Conservation (phyloP, 2,797 vertebrate species). For the Pseudopleuronectes americanus region DNA sequence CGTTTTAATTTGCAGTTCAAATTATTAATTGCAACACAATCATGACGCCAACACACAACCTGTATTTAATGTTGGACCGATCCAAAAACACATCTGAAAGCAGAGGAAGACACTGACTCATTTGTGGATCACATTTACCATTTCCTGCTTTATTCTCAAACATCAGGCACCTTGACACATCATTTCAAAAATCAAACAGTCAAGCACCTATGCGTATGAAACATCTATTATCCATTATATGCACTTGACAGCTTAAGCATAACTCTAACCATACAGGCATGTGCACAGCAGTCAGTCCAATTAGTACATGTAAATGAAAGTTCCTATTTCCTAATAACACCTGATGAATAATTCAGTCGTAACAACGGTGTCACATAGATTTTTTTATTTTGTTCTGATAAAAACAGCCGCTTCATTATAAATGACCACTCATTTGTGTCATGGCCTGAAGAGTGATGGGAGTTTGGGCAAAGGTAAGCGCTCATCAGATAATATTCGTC, state of each 20-base stretch:
- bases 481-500: conserved; percentile 16
- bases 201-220: conserved; percentile 34
- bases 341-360: conserved; percentile 73
- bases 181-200: conserved; percentile 31
- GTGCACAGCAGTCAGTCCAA: conserved; percentile 64
- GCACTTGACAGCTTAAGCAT: conserved; percentile 69
- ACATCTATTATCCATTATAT: conserved; percentile 50
- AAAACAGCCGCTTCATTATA: conserved; percentile 73
- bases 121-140: conserved; percentile 1
- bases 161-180: conserved; percentile 26
- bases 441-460: conserved; percentile 63
- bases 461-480: conserved; percentile 59
- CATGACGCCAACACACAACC: too few relatives aligned
- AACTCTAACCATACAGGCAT: conserved; percentile 58
- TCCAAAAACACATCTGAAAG: background rate
- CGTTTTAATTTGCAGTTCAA: too few relatives aligned
- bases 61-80: too few relatives aligned
- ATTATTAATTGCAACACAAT: too few relatives aligned
- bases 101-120: background rate
- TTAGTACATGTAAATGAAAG: conserved; percentile 77
- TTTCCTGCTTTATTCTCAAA: conserved; percentile 26
- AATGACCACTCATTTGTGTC: conserved; percentile 74
- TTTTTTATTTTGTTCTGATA: conserved; percentile 53
- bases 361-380: conserved; percentile 71
- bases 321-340: conserved; percentile 62